Conservation (phyloP, 2,888 invertebrate genomes). For the Rugalucina vietnamica region DNA sequence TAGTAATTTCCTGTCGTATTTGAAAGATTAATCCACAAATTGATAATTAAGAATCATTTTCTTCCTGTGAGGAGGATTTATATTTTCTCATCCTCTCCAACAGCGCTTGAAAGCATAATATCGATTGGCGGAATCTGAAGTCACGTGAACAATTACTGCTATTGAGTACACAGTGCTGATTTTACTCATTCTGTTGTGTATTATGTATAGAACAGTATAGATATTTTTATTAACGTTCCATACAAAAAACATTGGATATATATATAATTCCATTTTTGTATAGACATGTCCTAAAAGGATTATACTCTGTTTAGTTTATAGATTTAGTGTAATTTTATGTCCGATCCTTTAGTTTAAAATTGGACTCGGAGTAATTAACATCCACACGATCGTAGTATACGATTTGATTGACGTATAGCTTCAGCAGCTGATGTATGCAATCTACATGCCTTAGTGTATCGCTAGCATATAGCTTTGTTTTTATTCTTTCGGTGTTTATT, state of each 20-base stretch:
- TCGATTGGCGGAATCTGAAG: slow-evolving; percentile 19
- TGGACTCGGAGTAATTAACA: background rate
- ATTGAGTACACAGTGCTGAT: slow-evolving; percentile 16
- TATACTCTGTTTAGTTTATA: background rate
- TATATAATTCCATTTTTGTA: slow-evolving; percentile 7
- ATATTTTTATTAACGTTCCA: background rate
- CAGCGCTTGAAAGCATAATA: slow-evolving; percentile 10
- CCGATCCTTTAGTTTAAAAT: slow-evolving; percentile 10
- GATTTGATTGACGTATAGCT: slow-evolving; percentile 1
- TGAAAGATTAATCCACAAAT: background rate
- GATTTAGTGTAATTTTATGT: background rate
- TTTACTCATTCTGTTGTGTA: slow-evolving; percentile 14
- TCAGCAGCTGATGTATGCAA: background rate
- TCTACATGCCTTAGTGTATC: background rate
- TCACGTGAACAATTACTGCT: slow-evolving; percentile 16
- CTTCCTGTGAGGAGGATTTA: background rate
- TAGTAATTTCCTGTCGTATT: background rate
- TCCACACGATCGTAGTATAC: background rate
- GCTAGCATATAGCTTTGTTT: too few relatives aligned
- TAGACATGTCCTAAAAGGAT: slow-evolving; percentile 11
- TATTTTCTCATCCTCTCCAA: slow-evolving; percentile 5
- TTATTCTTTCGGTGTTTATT: background rate
- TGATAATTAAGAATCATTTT: background rate
- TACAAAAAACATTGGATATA: slow-evolving; percentile 7
- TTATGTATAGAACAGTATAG: slow-evolving; percentile 10